Evolutionary conservation across 1,140 invertebrate species (phyloP).

Genomic region (Ephestia elutella): DNA sequence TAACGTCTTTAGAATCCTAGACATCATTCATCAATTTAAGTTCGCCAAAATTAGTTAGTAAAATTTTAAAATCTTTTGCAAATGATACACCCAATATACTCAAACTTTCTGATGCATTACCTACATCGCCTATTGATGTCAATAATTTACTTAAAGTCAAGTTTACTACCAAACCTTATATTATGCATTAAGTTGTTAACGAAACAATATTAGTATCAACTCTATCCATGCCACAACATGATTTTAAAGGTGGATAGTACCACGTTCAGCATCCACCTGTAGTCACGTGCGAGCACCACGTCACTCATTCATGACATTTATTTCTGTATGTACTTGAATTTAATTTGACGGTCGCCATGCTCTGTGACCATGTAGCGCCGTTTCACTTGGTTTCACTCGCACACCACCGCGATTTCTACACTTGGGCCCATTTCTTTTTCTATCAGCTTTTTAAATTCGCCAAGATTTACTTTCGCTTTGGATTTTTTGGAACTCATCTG

Average conservation of each 20-base stretch:
- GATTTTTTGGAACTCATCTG: background rate
- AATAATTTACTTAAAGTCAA: no score
- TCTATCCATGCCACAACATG: background rate
- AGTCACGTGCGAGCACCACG: constrained; percentile 3
- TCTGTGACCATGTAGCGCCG: constrained; percentile 43
- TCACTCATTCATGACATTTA: constrained; percentile 35
- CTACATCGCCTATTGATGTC: no score
- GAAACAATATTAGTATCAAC: no score
- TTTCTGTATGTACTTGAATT: constrained; percentile 44
- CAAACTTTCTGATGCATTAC: no score
- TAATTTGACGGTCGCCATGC: constrained; percentile 63
- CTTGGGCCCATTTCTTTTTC: constrained; percentile 29
- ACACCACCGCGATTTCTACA: constrained; percentile 35
- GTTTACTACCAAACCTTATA: no score
- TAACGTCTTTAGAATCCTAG: no score
- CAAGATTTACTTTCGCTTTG: constrained; percentile 17
- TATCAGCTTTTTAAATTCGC: constrained; percentile 25
- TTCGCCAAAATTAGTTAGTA: no score
- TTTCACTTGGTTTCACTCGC: constrained; percentile 54
- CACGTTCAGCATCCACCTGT: background rate
- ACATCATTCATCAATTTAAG: no score
- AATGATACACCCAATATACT: no score
- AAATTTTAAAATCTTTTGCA: no score
- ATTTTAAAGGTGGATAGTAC: background rate
- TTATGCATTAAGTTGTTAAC: no score